Percentiles rank a stretch among this genome's conserved stretches.
These are phyloP conservation scores for Sinosuthora webbiana DNA, from an alignment of 2,113 vertebrate genomes.

Conservation along the genomic window DNA sequence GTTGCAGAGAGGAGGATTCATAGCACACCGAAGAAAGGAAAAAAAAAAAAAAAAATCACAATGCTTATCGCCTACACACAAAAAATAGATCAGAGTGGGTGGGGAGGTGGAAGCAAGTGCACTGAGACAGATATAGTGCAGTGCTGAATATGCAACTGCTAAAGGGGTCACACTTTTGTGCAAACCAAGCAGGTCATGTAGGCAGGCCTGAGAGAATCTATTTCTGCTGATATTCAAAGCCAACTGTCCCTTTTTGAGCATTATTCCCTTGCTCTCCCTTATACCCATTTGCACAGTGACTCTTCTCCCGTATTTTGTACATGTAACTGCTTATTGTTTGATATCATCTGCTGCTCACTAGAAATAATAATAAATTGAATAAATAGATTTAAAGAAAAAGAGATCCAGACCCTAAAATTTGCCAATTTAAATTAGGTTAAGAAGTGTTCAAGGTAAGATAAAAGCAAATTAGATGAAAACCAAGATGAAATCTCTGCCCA, in stretches of 20 bases:
- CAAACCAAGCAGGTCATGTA: background rate
- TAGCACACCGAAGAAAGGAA: background rate
- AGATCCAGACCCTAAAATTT: background rate
- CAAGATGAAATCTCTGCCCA: background rate
- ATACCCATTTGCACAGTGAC: fast-evolving
- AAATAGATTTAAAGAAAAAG: background rate
- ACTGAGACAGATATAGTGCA: background rate
- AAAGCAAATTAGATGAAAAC: background rate
- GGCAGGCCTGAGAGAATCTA: background rate
- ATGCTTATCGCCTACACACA: background rate
- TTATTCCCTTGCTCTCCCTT: background rate
- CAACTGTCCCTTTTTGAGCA: background rate
- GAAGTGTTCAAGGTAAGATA: background rate
- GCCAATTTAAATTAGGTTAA: background rate
- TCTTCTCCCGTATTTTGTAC: background rate
- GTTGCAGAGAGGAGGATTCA: background rate
- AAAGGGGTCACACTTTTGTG: background rate
- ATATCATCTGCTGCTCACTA: background rate
- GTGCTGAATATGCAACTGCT: background rate
- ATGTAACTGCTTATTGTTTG: background rate
- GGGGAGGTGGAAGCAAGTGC: background rate
- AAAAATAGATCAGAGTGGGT: conserved; percentile 7
- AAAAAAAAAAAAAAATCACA: background rate
- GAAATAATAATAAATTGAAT: background rate
- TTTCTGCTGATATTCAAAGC: background rate